A percentile compares a stretch with the other conserved stretches of the same genome.
phyloP scores from a whole-genome alignment of 2,113 vertebrate species.

The Gallinago jamesoni region DNA sequence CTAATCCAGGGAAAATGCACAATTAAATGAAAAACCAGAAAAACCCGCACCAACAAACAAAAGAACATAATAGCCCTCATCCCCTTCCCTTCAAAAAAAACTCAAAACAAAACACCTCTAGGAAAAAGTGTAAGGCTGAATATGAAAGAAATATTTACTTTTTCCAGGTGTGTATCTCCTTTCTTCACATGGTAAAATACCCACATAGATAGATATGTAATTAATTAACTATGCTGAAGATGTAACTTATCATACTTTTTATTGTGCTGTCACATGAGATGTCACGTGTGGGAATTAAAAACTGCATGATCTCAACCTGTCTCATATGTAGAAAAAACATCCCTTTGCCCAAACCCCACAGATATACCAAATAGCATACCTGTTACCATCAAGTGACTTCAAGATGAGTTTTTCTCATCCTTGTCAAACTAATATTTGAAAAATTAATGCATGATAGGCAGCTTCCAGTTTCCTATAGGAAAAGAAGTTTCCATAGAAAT shows the following conservation, averaged over 20 bases:
- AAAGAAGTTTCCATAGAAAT: not conserved
- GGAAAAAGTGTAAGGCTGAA: not conserved
- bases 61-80: not conserved
- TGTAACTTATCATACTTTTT: not conserved
- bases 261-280: not conserved
- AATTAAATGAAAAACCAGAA: not conserved
- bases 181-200: not conserved
- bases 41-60: not conserved
- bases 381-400: not conserved
- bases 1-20: not conserved
- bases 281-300: not conserved
- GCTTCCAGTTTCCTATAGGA: not conserved
- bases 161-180: not conserved
- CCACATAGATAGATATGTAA: not conserved
- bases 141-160: not conserved
- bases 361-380: not conserved
- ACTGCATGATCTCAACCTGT: not conserved
- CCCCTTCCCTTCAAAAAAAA: no score
- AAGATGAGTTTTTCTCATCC: not conserved
- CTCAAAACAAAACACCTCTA: not conserved
- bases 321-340: not conserved
- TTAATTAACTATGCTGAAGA: not conserved
- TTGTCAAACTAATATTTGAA: not conserved
- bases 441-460: not conserved
- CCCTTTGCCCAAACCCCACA: fast-evolving